These are phyloP conservation scores for Eumacrocentrus americanus DNA, from an alignment of 2,888 invertebrate species.

Conservation along the genomic window DNA sequence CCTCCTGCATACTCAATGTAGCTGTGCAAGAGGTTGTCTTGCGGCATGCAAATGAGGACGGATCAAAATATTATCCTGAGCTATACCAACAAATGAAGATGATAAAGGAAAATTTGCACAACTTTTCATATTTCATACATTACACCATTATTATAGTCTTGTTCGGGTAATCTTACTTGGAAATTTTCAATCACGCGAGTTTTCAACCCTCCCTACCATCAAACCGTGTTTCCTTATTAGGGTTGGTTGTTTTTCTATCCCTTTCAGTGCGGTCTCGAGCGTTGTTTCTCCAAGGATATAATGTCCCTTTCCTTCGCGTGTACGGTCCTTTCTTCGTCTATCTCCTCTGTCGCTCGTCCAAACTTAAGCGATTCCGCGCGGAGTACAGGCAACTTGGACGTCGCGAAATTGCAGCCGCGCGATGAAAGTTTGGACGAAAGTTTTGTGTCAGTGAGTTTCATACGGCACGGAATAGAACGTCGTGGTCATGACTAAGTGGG, in stretches of 20 bases:
- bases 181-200: constrained; percentile 32
- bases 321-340: constrained; percentile 22
- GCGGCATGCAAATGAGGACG: too few relatives aligned
- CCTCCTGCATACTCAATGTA: too few relatives aligned
- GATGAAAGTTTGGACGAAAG: constrained; percentile 38
- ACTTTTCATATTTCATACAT: neutral
- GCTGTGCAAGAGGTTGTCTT: too few relatives aligned
- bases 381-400: constrained; percentile 32
- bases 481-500: constrained; percentile 1
- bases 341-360: constrained; percentile 21
- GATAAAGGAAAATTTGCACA: neutral
- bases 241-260: too few relatives aligned
- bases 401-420: constrained; percentile 36
- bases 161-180: constrained; percentile 24
- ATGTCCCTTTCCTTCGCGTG: constrained; percentile 17
- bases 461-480: constrained; percentile 31
- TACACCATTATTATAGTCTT: neutral
- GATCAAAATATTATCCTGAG: neutral
- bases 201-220: neutral
- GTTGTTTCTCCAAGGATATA: constrained; percentile 25
- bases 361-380: constrained; percentile 38
- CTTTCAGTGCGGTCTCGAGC: neutral
- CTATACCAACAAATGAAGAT: too few relatives aligned
- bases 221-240: neutral
- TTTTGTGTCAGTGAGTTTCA: constrained; percentile 48